Evolutionary conservation across 2,888 invertebrate species (phyloP), one percentile per base, ranked within the genome.

Genomic region (Eupithecia abbreviata): DNA sequence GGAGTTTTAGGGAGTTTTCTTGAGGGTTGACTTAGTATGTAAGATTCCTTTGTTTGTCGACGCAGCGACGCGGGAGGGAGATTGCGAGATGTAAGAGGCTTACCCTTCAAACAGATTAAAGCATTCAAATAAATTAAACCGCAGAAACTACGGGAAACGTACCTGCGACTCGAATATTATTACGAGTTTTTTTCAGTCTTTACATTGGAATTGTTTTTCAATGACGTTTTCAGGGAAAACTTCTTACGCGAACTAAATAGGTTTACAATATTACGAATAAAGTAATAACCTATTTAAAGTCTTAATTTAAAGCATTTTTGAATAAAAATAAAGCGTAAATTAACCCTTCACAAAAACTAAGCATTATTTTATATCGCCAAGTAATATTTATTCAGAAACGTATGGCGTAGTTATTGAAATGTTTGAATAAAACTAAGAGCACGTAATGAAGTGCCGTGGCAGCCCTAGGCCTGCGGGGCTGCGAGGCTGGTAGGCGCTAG

Each of bases 401-500:
- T 62, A 62, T 30, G 30, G 62, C 62, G 18, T 18, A 69, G n/a
- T 49, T 18, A 69, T 10, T 41, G 10, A 47, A 18, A 30, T 45
- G 13, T 71, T 43, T 78, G 73, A 70, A 74, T 76, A 69, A 68
- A 78, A 72, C 69, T 55, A 72, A 72, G 67, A 70, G 73, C 62
- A 73, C 42, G 30, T 78, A 76, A 74, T 78, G 30, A 76, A 78
- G 78, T 76, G 47, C 18, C 69, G 75, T 74, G 74, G 78, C 88
- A 89, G 81, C 89, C 89, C 89, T 89, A 86, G 87, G 88, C 87
- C 88, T 87, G 87, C 88, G 88, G 82, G 77, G 85, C 30, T 85
- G 87, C 90, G 88, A 83, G 88, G 86, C 86, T 87, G 88, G 89
- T 90, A 89, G 89, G 89, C 88, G 90, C 88, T 88, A 87, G 88